phyloP scores from a whole-genome alignment of 2,797 vertebrate genomes.

The Limosa lapponica region DNA sequence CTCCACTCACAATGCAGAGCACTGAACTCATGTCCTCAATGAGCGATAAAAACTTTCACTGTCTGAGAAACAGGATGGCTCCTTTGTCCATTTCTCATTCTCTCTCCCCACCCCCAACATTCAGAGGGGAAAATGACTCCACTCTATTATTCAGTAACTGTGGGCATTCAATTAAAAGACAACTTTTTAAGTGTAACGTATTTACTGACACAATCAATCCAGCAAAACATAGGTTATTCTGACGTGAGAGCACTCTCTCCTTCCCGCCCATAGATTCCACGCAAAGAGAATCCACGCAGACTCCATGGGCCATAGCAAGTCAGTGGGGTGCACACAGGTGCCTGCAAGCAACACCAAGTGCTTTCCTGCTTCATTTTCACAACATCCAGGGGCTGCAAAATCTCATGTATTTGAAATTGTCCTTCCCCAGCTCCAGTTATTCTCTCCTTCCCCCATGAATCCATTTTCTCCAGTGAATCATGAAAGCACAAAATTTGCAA shows the following conservation, averaged over 20 bases:
- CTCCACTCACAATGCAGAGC: not conserved
- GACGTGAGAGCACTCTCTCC: not conserved
- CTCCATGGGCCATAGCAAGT: not conserved
- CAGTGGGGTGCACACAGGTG: fast-evolving
- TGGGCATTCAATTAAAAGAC: not conserved
- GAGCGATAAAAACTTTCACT: not conserved
- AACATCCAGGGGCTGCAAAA: not conserved
- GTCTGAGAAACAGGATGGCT: not conserved
- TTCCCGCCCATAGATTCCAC: not conserved
- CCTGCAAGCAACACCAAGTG: not conserved
- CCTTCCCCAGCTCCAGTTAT: not conserved
- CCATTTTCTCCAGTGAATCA: not conserved
- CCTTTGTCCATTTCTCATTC: not conserved
- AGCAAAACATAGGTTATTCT: not conserved
- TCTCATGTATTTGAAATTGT: not conserved
- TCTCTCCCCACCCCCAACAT: not conserved
- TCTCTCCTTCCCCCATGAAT: not conserved
- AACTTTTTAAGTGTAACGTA: not conserved
- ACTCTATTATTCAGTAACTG: not conserved
- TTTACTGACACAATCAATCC: not conserved
- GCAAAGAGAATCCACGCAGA: not conserved
- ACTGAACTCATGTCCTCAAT: not conserved
- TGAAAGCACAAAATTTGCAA: not conserved
- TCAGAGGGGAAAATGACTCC: not conserved
- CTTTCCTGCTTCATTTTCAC: not conserved